phyloP scores from a whole-genome alignment of 1,140 invertebrate genomes.

The Epicauta chinensis region DNA sequence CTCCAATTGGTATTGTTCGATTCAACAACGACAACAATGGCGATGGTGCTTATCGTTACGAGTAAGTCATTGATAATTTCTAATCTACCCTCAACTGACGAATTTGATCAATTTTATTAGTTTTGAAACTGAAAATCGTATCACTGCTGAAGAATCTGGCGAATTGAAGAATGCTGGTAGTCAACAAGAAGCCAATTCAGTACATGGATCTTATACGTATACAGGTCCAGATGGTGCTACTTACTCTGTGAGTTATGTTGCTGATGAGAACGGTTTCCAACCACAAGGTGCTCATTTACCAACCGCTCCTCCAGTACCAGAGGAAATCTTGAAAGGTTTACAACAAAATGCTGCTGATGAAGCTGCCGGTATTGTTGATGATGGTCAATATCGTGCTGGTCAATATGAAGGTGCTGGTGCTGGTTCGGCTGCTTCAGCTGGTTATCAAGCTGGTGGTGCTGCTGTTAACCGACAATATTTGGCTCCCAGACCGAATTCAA shows the following conservation, averaged over 20 bases:
- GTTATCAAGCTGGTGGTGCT: constrained; percentile 9
- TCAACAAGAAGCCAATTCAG: constrained; percentile 53
- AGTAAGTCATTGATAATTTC: constrained; percentile 22
- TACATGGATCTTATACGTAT: constrained; percentile 62
- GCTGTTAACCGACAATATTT: not conserved
- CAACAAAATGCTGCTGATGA: constrained; percentile 36
- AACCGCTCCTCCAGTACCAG: constrained; percentile 64
- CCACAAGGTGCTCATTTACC: constrained; percentile 55
- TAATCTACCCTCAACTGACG: constrained; percentile 52
- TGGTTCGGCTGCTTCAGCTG: constrained; percentile 6
- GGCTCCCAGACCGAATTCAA: not conserved
- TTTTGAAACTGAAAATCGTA: constrained; percentile 67
- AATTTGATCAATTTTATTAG: constrained; percentile 47
- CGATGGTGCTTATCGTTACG: constrained; percentile 48
- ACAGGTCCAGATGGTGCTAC: constrained; percentile 62
- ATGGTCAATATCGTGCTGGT: constrained; percentile 7
- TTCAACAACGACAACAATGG: constrained; percentile 48
- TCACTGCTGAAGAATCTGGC: constrained; percentile 59
- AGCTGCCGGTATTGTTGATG: constrained; percentile 19
- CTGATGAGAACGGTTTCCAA: constrained; percentile 73
- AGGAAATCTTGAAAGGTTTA: constrained; percentile 31
- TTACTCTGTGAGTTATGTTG: constrained; percentile 63
- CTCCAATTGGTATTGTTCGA: constrained; percentile 37
- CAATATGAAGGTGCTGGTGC: constrained; percentile 3
- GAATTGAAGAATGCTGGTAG: constrained; percentile 50